Percentiles rank a stretch among this genome's conserved stretches.
Evolutionary conservation across 1,140 invertebrate genomes (phyloP).

Genomic region (Nymphalis io): DNA sequence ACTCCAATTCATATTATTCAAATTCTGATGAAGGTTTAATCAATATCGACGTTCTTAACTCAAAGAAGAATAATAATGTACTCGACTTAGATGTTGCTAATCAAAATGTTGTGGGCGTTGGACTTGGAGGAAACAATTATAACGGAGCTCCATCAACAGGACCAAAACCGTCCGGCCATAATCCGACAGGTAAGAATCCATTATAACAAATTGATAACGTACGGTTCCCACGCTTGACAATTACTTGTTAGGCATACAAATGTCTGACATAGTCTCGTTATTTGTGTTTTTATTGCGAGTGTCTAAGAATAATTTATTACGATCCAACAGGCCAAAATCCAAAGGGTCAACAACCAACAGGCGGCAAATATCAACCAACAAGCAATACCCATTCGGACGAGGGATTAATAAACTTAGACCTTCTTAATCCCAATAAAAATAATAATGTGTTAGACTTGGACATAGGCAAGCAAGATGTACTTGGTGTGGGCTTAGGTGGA

Average conservation of each 20-base stretch:
- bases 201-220: no score
- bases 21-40: slow-evolving; percentile 33
- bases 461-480: slow-evolving; percentile 22
- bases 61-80: slow-evolving; percentile 34
- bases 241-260: no score
- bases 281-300: no score
- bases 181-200: background rate
- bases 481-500: slow-evolving; percentile 28
- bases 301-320: no score
- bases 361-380: background rate
- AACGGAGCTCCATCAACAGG: background rate
- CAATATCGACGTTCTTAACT: slow-evolving; percentile 34
- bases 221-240: no score
- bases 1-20: slow-evolving; percentile 6
- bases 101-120: slow-evolving; percentile 33
- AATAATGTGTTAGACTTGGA: slow-evolving; percentile 32
- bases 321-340: background rate
- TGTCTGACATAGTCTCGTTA: no score
- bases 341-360: slow-evolving; percentile 7
- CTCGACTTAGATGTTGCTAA: slow-evolving; percentile 33
- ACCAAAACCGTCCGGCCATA: background rate
- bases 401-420: slow-evolving; percentile 28
- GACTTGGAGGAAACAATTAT: slow-evolving; percentile 24
- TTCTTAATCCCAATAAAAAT: slow-evolving; percentile 30
- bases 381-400: slow-evolving; percentile 3